A percentile compares a stretch with the other conserved stretches of the same genome.
Conservation (phyloP, 2,888 invertebrate species). For the Plebejus anna region DNA sequence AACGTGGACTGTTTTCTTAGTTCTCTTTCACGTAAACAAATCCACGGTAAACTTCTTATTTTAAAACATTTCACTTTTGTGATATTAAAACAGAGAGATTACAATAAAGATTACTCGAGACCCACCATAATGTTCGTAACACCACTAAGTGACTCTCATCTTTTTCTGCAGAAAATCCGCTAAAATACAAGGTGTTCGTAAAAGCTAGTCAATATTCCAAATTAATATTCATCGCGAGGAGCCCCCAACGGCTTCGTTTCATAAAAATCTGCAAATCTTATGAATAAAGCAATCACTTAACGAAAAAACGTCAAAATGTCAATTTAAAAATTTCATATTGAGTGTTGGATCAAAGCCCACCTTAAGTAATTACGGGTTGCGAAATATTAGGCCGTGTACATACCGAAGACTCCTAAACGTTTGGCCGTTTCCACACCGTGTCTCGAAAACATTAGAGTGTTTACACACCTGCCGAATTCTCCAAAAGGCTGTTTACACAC, state of each 20-base stretch:
- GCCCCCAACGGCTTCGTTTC: conserved; percentile 21
- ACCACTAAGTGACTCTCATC: conserved; percentile 21
- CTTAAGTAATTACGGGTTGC: conserved; percentile 34
- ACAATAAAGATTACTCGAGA: background rate
- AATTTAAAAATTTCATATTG: conserved; percentile 36
- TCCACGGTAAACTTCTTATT: background rate
- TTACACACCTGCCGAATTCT: conserved; percentile 1
- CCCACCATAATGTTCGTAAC: background rate
- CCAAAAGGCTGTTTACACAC: background rate
- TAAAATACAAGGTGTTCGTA: conserved; percentile 27
- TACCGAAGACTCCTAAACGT: background rate
- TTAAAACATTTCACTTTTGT: background rate
- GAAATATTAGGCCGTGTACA: conserved; percentile 4
- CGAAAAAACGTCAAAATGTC: conserved; percentile 34
- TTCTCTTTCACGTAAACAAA: too few species aligned
- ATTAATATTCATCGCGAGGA: conserved; percentile 24
- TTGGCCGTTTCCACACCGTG: background rate
- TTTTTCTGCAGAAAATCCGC: background rate
- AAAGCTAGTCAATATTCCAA: conserved; percentile 29
- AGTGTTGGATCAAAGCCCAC: conserved; percentile 34
- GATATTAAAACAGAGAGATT: background rate
- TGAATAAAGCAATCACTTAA: conserved; percentile 37
- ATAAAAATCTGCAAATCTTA: conserved; percentile 31
- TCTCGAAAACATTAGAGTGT: background rate
- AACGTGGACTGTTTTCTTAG: too few species aligned